These are phyloP conservation scores for Phaenicophaeus curvirostris DNA, from an alignment of 2,797 vertebrate species.

Conservation along the genomic window DNA sequence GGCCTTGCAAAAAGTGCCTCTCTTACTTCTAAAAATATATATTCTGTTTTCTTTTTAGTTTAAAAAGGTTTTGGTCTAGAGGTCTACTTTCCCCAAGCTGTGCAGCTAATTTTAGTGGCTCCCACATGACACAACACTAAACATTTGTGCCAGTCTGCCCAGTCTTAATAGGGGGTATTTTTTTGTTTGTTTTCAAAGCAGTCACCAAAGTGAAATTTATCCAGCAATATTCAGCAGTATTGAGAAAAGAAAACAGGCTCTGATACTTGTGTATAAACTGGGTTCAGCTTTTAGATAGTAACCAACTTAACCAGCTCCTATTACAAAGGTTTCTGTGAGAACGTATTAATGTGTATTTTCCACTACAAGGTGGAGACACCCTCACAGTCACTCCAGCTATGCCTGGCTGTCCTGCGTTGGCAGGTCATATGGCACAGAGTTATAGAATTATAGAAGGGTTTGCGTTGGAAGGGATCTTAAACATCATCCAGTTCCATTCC, in stretches of 20 bases:
- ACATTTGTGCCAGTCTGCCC: neutral
- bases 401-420: neutral
- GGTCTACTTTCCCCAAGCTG: neutral
- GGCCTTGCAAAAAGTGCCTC: neutral
- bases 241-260: neutral
- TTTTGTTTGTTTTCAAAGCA: neutral
- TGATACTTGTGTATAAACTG: accelerated
- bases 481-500: too few relatives aligned
- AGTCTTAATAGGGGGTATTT: neutral
- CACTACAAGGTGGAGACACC: neutral
- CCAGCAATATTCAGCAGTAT: neutral
- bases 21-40: neutral
- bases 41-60: neutral
- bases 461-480: too few relatives aligned
- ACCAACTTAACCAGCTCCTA: neutral
- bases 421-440: too few relatives aligned
- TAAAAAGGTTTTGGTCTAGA: neutral
- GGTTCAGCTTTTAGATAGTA: neutral
- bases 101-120: neutral
- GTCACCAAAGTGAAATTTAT: neutral
- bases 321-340: neutral
- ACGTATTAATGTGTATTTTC: neutral
- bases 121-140: neutral
- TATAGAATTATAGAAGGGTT: too few relatives aligned
- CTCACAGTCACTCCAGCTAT: neutral